Base-by-base conservation (phyloP, 1,140 invertebrate genomes). In the Tribolium madens region DNA sequence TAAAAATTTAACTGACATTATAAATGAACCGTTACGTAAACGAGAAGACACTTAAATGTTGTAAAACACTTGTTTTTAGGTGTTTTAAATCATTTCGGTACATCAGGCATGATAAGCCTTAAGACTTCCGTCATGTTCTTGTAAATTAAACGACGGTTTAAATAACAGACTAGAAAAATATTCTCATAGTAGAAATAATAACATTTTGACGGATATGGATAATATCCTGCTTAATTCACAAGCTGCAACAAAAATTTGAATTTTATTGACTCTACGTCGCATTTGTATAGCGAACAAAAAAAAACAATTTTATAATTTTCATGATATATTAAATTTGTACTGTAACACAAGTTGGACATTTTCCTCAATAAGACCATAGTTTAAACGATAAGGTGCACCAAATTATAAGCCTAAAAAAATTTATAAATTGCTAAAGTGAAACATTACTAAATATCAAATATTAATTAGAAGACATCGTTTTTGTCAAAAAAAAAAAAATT, bases 1-100 rank as follows among this genome's bases (percentile, higher is more conserved):
- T 64, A 64, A 64, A 64, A 64, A 33, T 64, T 64, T 64, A 42
- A 64, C 57, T 64, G 57, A 64, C 57, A 64, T 33, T 64, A 33
- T 64, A 64, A 64, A 64, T 64, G 57, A 64, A 64, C 57, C 57
- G 57, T 64, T 64, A 64, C 57, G 12, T 64, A 64, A 57, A 64
- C 26, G 57, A 64, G 57, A 64, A 33, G 57, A 64, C 57, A 33
- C 57, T 21, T 64, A 1, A 13, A 33, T 42, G 57, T 33, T 33
- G 17, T 64, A 33, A 64, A 64, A 64, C 57, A 64, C 57, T 64
- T 64, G 57, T 64, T 64, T 64, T 64, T 26, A 33, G 57, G 57
- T 33, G 57, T 64, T 64, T 33, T 64, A 64, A 64, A 64, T 64
- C 57, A 64, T 64, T 64, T 64, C 57, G 21, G 10, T 33, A 21